Conservation (phyloP, 2,888 invertebrate genomes). For the Caenorhabditis panamensis region DNA sequence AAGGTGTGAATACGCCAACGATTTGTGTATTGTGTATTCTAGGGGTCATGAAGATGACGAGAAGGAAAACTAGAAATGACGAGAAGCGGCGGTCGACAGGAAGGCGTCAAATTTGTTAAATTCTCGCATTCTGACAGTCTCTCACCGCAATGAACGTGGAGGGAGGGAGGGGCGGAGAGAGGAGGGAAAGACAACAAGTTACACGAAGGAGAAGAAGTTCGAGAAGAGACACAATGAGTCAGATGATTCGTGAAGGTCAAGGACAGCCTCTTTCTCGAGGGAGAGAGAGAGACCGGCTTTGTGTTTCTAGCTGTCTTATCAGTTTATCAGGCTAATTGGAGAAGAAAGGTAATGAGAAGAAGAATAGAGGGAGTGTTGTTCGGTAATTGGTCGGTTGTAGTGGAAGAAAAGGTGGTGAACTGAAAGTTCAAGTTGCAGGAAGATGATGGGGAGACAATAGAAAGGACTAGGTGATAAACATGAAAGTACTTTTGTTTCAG, state of each 20-base stretch:
- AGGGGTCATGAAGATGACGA: background rate
- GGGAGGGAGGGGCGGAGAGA: conserved; percentile 16
- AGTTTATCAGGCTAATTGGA: background rate
- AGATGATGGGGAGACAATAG: background rate
- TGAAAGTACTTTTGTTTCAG: too few species aligned
- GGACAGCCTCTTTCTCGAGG: too few species aligned
- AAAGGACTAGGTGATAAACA: background rate
- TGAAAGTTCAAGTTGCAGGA: background rate
- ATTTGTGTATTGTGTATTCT: too few species aligned
- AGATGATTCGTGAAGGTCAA: conserved; percentile 27
- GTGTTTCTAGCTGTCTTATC: background rate
- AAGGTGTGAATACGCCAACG: too few species aligned
- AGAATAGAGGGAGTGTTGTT: background rate
- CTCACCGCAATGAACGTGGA: background rate
- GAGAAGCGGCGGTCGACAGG: background rate
- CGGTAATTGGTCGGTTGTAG: background rate
- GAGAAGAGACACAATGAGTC: conserved; percentile 7
- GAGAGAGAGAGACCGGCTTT: background rate
- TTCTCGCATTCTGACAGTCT: background rate
- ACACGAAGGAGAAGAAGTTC: conserved; percentile 19
- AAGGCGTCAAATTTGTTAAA: conserved; percentile 41
- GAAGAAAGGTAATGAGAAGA: background rate
- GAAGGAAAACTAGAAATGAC: conserved; percentile 39
- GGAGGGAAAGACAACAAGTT: conserved; percentile 28
- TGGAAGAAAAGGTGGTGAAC: too few species aligned